Conservation (phyloP, 2,888 invertebrate species). For the Glaucopsyche alexis region DNA sequence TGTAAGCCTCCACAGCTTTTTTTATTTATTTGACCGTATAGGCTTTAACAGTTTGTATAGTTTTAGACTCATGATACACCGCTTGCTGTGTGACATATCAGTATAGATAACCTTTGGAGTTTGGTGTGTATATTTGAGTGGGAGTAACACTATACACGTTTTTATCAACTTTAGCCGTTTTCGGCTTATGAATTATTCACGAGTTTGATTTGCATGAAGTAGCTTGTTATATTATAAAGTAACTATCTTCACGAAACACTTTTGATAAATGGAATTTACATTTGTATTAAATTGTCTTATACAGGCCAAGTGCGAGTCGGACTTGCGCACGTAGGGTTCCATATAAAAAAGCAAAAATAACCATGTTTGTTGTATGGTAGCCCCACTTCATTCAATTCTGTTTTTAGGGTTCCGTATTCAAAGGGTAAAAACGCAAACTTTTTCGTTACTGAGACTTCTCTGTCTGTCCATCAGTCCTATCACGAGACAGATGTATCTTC, state of each 20-base stretch:
- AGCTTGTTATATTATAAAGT: not conserved
- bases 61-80: not conserved
- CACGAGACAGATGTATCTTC: too few relatives aligned
- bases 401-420: too few relatives aligned
- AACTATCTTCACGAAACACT: not conserved
- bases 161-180: slow-evolving; percentile 27
- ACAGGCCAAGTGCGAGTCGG: too few relatives aligned
- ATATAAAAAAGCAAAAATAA: too few relatives aligned
- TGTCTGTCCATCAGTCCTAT: too few relatives aligned
- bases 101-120: slow-evolving; percentile 23
- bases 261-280: not conserved
- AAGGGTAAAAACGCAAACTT: too few relatives aligned
- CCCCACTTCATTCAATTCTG: too few relatives aligned
- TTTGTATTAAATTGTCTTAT: not conserved
- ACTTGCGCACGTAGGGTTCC: too few relatives aligned
- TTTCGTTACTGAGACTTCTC: too few relatives aligned
- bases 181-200: slow-evolving; percentile 24
- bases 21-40: slow-evolving; percentile 17
- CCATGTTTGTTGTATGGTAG: too few relatives aligned
- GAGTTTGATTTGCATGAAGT: slow-evolving; percentile 14
- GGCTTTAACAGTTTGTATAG: slow-evolving; percentile 13
- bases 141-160: slow-evolving; percentile 6
- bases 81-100: slow-evolving; percentile 4
- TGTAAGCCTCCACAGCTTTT: slow-evolving; percentile 17
- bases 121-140: slow-evolving; percentile 12